These are phyloP conservation scores for Hippasteria phrygiana DNA, from an alignment of 53 echinoderm and acorn worm genomes.

Conservation along the genomic window DNA sequence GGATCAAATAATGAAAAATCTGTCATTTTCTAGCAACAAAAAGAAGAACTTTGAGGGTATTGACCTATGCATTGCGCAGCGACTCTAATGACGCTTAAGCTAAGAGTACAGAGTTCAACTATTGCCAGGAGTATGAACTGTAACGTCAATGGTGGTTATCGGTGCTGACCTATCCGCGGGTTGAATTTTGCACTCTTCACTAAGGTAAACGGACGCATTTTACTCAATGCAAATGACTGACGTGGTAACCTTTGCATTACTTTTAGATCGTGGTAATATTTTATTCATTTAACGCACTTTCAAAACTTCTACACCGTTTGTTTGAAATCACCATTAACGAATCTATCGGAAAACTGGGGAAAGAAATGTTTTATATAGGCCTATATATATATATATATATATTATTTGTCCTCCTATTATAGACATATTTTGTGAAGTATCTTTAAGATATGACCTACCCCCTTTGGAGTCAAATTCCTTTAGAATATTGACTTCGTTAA, in stretches of 20 bases:
- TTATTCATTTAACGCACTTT: too few species aligned
- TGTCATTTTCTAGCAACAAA: slow-evolving; percentile 14
- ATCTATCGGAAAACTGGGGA: too few species aligned
- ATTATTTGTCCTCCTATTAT: too few species aligned
- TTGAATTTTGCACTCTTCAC: slow-evolving; percentile 11
- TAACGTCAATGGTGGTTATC: too few species aligned
- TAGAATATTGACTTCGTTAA: too few species aligned
- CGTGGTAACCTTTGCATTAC: neutral
- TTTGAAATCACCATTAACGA: too few species aligned
- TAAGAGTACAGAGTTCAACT: slow-evolving; percentile 21
- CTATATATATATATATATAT: too few species aligned
- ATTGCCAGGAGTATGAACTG: neutral
- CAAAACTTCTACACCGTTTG: too few species aligned
- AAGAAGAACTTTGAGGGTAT: neutral
- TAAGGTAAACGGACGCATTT: neutral
- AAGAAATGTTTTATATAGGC: too few species aligned
- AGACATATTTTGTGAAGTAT: too few species aligned
- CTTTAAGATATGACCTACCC: too few species aligned
- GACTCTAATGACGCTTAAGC: slow-evolving; percentile 1
- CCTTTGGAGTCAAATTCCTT: too few species aligned
- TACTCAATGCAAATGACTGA: slow-evolving; percentile 38
- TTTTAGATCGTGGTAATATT: neutral
- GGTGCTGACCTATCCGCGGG: neutral
- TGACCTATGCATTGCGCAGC: slow-evolving; percentile 34
- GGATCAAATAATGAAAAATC: slow-evolving; percentile 47